Base-by-base conservation (phyloP, 2,797 vertebrate species). In the Salmo trutta region DNA sequence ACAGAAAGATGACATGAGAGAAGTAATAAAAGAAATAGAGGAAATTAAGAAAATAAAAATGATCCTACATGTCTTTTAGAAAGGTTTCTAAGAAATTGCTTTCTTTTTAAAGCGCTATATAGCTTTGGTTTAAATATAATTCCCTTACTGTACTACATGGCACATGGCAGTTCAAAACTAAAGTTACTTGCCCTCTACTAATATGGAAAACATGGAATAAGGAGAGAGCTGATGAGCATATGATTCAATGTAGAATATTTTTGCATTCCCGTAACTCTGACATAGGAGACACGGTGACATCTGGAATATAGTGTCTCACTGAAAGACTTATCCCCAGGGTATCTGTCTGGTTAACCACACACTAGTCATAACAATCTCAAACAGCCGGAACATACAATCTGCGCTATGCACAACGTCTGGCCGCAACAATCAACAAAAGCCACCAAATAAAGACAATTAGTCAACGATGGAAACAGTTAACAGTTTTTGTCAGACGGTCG, bases 291-390 rank as follows among this genome's bases (percentile, higher is more conserved):
- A 75, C 68, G 0, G 59, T 21, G 31, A 85, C 41, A 47, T 47
- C 41, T 47, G 41, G 41, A 81, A 41, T 71, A 72, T 53, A 74
- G 73, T 71, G 59, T 47, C n/a, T 31, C 68, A 3, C 8, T 5
- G 59, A 17, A 75, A 15, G 66, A 74, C 71, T 68, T 66, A 79
- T 82, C 81, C 70, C 79, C 73, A 56, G 79, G 47, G 16, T n/a
- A 66, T 74, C 75, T 29, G 68, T 2, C 19, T 33, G 77, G 27
- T 7, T 33, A 77, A 52, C 62, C 78, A 12, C 77, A 21, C 10
- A n/a, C 16, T 83, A 86, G 87, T 74, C 86, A 81, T 10, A 87
- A 85, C 83, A 83, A 73, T 7, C 65, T 29, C 14, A 41, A 70
- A 33, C 12, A 21, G 53, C 24, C 74, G 41, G 24, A 71, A 51